Evolutionary conservation across 1,140 invertebrate genomes (phyloP), one percentile per base, ranked within the genome.

Genomic region (Onthophagus taurus): DNA sequence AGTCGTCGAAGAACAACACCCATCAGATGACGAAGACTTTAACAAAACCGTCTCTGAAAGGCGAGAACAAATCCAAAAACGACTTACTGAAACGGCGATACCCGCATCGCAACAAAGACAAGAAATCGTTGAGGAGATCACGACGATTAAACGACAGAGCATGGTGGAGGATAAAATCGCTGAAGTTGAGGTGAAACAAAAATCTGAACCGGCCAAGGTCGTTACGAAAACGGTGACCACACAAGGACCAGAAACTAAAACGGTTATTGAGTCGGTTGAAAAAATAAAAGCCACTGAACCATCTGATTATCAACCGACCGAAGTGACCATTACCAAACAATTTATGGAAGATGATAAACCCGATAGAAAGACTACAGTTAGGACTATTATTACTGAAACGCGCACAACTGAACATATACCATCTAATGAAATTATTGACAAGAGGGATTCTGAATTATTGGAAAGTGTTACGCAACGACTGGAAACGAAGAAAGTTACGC

Each of bases 31-130:
- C 49, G 72, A 75, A 63, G 67, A 78, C 60, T 71, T 75, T 17
- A 80, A 78, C 47, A 76, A 75, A 36, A 76, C 76, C 13, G 79
- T 81, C 30, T 76, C 75, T 16, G 78, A 82, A 58, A 68, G 78
- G 42, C 75, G 78, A 45, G 71, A 78, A 58, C 76, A 81, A 66
- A 83, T 82, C 35, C 77, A 79, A 23, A 78, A 78, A 61, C 74
- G 79, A 46, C 62, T 81, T 14, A 81, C 75, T 30, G 76, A 77
- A 48, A 73, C 73, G 54, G 75, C 74, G 55, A 72, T 80, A 51
- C 74, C 78, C 4, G 76, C 76, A 20, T 80, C 78, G 5, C 73
- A 75, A 47, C 76, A 80, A 59, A 72, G 80, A 51, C 76, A 73
- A 51, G 78, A 81, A 67, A 74, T 79, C 19, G 70, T 73, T 21